These are phyloP conservation scores for Tapera naevia DNA, from an alignment of 2,797 vertebrate species.

Conservation along the genomic window DNA sequence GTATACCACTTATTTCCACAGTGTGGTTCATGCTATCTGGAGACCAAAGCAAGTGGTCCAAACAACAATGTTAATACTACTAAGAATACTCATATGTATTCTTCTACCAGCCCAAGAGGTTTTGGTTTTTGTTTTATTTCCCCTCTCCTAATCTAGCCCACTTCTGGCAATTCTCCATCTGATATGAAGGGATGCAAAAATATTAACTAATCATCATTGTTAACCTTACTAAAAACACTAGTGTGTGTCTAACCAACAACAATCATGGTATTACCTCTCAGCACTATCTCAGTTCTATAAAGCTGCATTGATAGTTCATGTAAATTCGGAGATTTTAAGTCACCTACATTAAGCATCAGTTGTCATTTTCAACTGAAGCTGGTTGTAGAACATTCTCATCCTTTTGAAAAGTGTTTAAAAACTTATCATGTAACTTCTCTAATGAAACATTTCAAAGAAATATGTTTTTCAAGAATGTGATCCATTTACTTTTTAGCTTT, in stretches of 20 bases:
- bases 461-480: background rate
- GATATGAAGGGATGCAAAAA: background rate
- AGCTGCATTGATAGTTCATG: fast-evolving
- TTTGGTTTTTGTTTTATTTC: background rate
- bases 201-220: background rate
- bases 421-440: fast-evolving
- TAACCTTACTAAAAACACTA: background rate
- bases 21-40: background rate
- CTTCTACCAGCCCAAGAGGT: background rate
- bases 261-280: background rate
- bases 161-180: background rate
- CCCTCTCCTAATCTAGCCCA: background rate
- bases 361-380: background rate
- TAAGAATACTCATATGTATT: background rate
- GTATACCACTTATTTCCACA: background rate
- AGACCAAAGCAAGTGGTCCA: background rate
- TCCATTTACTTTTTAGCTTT: background rate
- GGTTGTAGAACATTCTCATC: background rate
- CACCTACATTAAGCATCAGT: background rate
- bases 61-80: background rate
- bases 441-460: background rate
- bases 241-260: background rate
- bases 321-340: background rate
- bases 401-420: background rate
- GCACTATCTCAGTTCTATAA: background rate